Base-by-base conservation (phyloP, 30 jellyfish, hydroid and myxozoan species). In the Mastigias papua region DNA sequence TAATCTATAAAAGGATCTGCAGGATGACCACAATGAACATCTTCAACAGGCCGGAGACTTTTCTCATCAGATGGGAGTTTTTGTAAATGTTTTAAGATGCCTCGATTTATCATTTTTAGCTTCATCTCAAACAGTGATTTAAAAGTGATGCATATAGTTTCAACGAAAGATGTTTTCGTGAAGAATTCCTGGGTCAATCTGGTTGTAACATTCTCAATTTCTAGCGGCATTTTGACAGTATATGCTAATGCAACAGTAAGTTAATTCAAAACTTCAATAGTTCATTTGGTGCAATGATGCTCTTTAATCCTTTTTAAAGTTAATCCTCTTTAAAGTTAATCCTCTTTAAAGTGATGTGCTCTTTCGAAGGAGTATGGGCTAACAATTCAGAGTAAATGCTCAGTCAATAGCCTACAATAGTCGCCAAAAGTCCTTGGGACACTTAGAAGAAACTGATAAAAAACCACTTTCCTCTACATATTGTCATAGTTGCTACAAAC, bases 241-340 rank as follows among this genome's bases (percentile, higher is more conserved):
- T 75, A 75, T 57, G 34, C 86, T 11, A 75, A 75, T 31, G 73
- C 75, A 28, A 75, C 86, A 60, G 86, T 75, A 33, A 10, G 86
- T 75, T 25, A 8, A 34, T 25, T 28, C 11, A 58, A 58, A n/a
- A n/a, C n/a, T n/a, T n/a, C n/a, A n/a, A n/a, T n/a, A n/a, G n/a
- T n/a, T n/a, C n/a, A n/a, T n/a, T n/a, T 42, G 54, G 13, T 42
- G 54, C 54, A 42, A 42, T 42, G 7, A 4, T 42, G 54, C 54
- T 42, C 7, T n/a, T n/a, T n/a, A n/a, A n/a, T n/a, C n/a, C n/a
- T n/a, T n/a, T n/a, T n/a, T n/a, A n/a, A n/a, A n/a, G n/a, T n/a
- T n/a, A n/a, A n/a, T n/a, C n/a, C n/a, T n/a, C n/a, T n/a, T n/a
- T n/a, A n/a, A n/a, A n/a, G n/a, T n/a, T n/a, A n/a, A n/a, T n/a